phyloP scores from a whole-genome alignment of 2,797 vertebrate species.

The Xiphorhynchus erythropygius region DNA sequence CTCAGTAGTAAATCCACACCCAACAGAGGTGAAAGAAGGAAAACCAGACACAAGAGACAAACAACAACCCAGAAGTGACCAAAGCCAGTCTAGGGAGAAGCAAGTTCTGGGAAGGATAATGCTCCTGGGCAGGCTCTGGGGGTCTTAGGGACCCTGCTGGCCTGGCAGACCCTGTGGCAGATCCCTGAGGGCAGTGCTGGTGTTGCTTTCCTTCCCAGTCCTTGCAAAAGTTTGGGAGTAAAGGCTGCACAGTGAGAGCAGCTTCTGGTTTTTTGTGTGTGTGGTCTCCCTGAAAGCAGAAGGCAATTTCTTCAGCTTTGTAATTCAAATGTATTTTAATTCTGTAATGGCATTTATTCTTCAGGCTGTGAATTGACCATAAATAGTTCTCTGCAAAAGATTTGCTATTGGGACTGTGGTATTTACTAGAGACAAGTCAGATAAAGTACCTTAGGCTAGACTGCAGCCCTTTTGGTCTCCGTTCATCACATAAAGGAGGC shows the following conservation, averaged over 20 bases:
- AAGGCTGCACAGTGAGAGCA: not conserved
- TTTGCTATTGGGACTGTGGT: conserved; percentile 11
- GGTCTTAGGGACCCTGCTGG: not conserved
- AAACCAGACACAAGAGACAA: not conserved
- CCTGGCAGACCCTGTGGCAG: not conserved
- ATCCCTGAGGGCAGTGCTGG: not conserved
- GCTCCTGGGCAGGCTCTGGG: not conserved
- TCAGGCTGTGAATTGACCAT: conserved; percentile 56
- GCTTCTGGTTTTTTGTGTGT: not conserved
- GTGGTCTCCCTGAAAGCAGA: not conserved
- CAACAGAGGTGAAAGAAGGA: not conserved
- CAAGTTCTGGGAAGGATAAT: not conserved
- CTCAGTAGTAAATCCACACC: not conserved
- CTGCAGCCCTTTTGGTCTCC: not conserved
- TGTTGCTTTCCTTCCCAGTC: not conserved
- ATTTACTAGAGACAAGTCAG: conserved; percentile 6
- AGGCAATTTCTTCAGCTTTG: not conserved
- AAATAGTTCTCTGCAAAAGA: conserved; percentile 23
- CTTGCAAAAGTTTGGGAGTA: not conserved
- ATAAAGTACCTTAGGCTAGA: not conserved
- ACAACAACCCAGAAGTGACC: not conserved
- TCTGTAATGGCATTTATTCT: conserved; percentile 24
- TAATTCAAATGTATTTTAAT: conserved; percentile 40
- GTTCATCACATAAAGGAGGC: not conserved
- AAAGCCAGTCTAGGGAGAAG: not conserved